Evolutionary conservation across 2,888 invertebrate genomes (phyloP).

Genomic region (Drosophila anomalata): DNA sequence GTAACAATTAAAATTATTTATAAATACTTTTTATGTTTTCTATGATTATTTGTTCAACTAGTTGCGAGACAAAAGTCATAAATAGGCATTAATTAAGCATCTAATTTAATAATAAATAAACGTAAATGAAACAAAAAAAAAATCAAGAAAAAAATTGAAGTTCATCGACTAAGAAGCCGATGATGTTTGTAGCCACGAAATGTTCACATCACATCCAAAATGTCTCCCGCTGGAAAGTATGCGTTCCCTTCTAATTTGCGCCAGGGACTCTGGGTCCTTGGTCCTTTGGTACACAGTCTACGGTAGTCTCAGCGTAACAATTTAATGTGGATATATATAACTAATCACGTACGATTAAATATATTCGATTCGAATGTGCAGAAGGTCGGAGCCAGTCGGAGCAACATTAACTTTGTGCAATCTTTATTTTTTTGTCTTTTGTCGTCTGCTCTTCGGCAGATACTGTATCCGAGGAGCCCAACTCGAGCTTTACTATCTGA

Average conservation of each 20-base stretch:
- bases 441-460: constrained; percentile 47
- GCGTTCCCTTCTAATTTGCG: constrained; percentile 34
- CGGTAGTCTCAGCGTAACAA: constrained; percentile 65
- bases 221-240: constrained; percentile 40
- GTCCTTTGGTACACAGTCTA: constrained; percentile 57
- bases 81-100: constrained; percentile 65
- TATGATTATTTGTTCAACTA: constrained; percentile 64
- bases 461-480: constrained; percentile 41
- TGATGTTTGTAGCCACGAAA: constrained; percentile 49
- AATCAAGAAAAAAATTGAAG: constrained; percentile 22
- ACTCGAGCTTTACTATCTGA: constrained; percentile 67
- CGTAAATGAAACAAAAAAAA: constrained; percentile 27
- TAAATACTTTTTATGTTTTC: constrained; percentile 69
- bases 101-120: constrained; percentile 46
- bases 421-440: constrained; percentile 33
- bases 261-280: constrained; percentile 5
- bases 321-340: constrained; percentile 39
- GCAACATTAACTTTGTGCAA: constrained; percentile 60
- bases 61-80: constrained; percentile 77
- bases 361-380: constrained; percentile 48
- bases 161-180: constrained; percentile 38
- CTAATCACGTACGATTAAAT: constrained; percentile 24
- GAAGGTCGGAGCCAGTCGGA: constrained; percentile 19
- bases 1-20: constrained; percentile 56
- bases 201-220: constrained; percentile 57